Evolutionary conservation across 2,797 vertebrate genomes (phyloP), one percentile per base, ranked within the genome.

Genomic region (Varecia variegata): DNA sequence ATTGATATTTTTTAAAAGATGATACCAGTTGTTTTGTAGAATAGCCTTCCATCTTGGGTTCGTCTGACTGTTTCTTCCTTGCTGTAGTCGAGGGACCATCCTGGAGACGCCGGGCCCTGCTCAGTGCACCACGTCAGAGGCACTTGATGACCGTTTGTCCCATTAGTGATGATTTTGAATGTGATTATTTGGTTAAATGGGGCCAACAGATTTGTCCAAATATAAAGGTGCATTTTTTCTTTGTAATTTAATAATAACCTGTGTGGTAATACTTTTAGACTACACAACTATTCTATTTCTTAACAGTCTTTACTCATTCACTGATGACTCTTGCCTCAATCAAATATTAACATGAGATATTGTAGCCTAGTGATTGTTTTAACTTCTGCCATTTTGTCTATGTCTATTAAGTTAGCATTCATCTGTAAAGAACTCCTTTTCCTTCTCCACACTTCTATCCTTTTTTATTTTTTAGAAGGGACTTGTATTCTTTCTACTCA

Each of bases 31-130:
- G 15, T 35, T 60, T 79, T 17, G 30, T 56, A 87, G 45, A 58
- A 43, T 4, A 17, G 11, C 32, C 54, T 80, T 67, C 30, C 27
- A 0, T 85, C 21, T 25, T 27, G 54, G 70, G 8, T n/a, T 23
- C 20, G 3, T 60, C 27, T 23, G 7, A n/a, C 7, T 13, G 13
- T 35, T 62, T 70, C 7, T 14, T 40, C 40, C 30, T 38, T 40
- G 4, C 35, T 21, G 40, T 58, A 17, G 43, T 32, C 23, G 4
- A 47, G 9, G 67, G 62, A 27, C 14, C 32, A 0, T 50, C 15
- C 6, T 23, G n/a, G 43, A 0, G 7, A 32, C 11, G 6, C 20
- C 15, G 2, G 5, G 1, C 18, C 18, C 10, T 20, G 45, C 13
- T 76, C 52, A 0, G 17, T 21, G 35, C 9, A 14, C 65, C 15